Evolutionary conservation across 2,888 invertebrate species (phyloP), one percentile per base, ranked within the genome.

Genomic region (Euzophera pinguis): DNA sequence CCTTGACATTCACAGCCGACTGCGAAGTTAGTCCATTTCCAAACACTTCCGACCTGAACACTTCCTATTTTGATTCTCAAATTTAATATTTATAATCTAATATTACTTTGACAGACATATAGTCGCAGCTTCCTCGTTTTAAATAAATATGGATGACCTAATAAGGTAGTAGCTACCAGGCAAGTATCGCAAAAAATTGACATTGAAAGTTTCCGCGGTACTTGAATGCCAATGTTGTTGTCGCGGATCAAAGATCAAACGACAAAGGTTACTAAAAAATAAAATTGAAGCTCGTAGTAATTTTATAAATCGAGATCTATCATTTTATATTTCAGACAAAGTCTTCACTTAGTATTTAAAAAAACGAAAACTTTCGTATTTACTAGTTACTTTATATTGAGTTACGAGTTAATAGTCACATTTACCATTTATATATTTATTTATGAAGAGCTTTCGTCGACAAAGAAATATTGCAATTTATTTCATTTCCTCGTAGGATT

Each of bases 1-100:
- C 89, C 89, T 89, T 90, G 89, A 88, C 89, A 88, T 89, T 88
- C 84, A 83, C 65, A 68, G 65, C 74, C 78, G 76, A 81, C 75
- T 77, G 83, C 76, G 71, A 60, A 72, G 67, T 74, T 77, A 75
- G 84, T 87, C 79, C 74, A 82, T 81, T 86, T 88, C 80, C 75
- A 76, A 67, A 69, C 70, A 85, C 86, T 89, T 89, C 88, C 89
- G 88, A 85, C 78, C 70, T 69, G 64, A 68, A 61, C 58, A 80
- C 81, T 89, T 89, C 89, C 87, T 85, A 75, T 73, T 75, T 69
- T 50, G 56, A 61, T 61, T 56, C 58, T 56, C 57, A 45, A 58
- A 61, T 62, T 62, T 67, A 65, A 61, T 43, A 56, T 56, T 38
- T 55, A 53, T 53, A 55, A 50, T 47, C 32, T n/a, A 27, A 57